Conservation (phyloP, 1,140 invertebrate species). For the Brachionus rotundiformis region DNA sequence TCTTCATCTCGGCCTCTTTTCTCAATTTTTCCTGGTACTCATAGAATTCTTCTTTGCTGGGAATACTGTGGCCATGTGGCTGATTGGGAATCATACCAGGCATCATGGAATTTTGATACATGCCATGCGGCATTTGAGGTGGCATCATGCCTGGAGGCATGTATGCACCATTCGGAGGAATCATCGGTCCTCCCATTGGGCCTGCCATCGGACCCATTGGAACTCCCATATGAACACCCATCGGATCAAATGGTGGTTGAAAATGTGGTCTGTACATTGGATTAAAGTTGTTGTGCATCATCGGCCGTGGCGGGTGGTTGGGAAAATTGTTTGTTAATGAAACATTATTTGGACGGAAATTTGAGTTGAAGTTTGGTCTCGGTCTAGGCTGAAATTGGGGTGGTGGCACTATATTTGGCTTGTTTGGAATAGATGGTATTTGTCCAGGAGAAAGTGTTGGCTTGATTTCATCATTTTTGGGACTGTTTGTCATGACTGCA, state of each 20-base stretch:
- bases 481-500: background rate
- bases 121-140: background rate
- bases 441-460: background rate
- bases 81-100: background rate
- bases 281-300: constrained; percentile 20
- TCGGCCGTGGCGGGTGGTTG: background rate
- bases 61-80: background rate
- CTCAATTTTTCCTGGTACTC: constrained; percentile 32
- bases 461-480: background rate
- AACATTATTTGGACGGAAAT: background rate
- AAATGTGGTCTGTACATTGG: constrained; percentile 6
- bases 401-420: background rate
- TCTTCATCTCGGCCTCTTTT: constrained; percentile 33
- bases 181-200: background rate
- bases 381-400: constrained; percentile 10
- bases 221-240: background rate
- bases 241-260: constrained; percentile 3
- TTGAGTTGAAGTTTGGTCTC: background rate
- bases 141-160: constrained; percentile 13
- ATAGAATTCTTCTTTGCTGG: constrained; percentile 19
- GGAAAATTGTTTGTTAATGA: constrained; percentile 7
- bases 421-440: background rate
- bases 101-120: background rate
- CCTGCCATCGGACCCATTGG: background rate
- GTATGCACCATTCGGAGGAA: background rate